Base-by-base conservation (phyloP, 2,113 vertebrate genomes). In the Oreochromis spilurus region DNA sequence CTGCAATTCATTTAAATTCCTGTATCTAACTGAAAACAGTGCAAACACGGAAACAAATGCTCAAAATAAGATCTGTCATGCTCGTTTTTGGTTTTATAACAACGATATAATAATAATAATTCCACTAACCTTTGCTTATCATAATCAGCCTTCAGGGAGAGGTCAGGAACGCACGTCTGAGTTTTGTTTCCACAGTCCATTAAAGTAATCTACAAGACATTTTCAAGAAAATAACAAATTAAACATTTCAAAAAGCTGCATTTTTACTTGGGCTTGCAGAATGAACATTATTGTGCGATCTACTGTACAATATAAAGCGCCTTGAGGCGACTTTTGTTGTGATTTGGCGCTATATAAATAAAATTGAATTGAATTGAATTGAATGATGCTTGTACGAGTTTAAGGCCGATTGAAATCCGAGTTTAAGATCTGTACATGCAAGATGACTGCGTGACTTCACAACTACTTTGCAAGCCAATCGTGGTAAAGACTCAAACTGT, bases 161-260 rank as follows among this genome's bases (percentile, higher is more conserved):
- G 97, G 87, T 99, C 97, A 11, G 97, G 96, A 70, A 98, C 96
- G 90, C 99, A 99, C 93, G 92, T 98, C 58, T 97, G 94, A 79
- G 91, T 96, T 89, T 40, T 40, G n/a, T 67, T 67, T 67, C 98
- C 98, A 94, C 99, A 99, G 84, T 99, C 97, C 89, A 99, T 98
- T 48, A 99, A 97, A 16, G 97, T 96, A 93, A 99, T 97, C 98
- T 99, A 62, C 11, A 93, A 96, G 7, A 50, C 26, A 77, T 50
- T 77, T 50, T 50, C 7, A 77, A 77, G 9, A 77, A 77, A 77
- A 50, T 7, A 77, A 31, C 10, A 77, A 31, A 77, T n/a, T n/a
- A 50, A 7, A 50, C n/a, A 21, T 38, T 67, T 50, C 9, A 16
- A 31, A 50, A 50, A 77, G 26, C 14, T 31, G 43, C 43, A 77